Evolutionary conservation across 2,113 vertebrate genomes (phyloP), one percentile per base, ranked within the genome.

Genomic region (Poecilia latipinna): DNA sequence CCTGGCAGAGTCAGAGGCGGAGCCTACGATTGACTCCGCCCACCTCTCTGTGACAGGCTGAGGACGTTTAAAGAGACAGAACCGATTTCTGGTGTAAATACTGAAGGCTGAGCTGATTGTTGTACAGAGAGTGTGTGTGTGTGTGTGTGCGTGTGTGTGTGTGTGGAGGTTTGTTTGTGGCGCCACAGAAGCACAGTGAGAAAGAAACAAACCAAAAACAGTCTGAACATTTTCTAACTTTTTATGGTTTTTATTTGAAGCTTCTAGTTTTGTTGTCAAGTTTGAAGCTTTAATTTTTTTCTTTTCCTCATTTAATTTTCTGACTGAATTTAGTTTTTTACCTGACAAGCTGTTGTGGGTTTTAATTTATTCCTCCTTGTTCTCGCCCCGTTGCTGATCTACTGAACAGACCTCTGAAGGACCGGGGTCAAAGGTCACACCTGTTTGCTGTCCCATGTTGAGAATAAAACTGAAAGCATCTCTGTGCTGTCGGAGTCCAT

Each of bases 321-420:
- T 11, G 70, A 65, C 32, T 80, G 68, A 35, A 65, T 48, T 13
- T 57, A n/a, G 51, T 64, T 19, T 24, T 82, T 70, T 70, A 80
- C 68, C 72, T 61, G 72, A 62, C 22, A 32, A 68, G 32, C 77
- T 87, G 65, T 82, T 81, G 35, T 57, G 35, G 63, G 33, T 79
- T 89, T 82, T 89, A 89, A 91, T 89, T 90, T 92, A 92, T 92
- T 92, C 70, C 78, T 82, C 78, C 74, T 74, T 39, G 31, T 65
- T 44, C 65, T 70, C 70, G 65, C 70, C 75, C 68, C 61, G 83
- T 87, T 85, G 86, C 82, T 62, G 66, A 85, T 76, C 90, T 91
- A 89, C 90, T 91, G 90, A 84, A 86, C 44, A 2, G 75, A 73
- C 81, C n/a, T 70, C 65, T 72, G 75, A n/a, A 68, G 67, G 32